Evolutionary conservation across 2,797 vertebrate genomes (phyloP).

Genomic region (Pithecia hirsuta): DNA sequence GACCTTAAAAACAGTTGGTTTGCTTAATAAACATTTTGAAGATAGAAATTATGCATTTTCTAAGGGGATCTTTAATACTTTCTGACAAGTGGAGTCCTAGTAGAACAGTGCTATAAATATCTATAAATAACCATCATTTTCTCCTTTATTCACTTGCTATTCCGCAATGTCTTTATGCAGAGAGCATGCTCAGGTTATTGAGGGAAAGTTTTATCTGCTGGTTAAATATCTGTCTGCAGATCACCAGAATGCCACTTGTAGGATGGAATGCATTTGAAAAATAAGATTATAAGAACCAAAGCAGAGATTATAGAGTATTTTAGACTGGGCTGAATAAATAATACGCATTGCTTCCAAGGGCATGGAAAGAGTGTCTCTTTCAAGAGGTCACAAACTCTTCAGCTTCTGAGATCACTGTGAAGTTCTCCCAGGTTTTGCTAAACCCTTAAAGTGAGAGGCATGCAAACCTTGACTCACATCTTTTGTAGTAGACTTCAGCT

Average conservation of each 20-base stretch:
- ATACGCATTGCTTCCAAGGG: neutral
- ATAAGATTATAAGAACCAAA: conserved; percentile 15
- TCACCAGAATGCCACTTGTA: neutral
- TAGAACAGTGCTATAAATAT: conserved; percentile 44
- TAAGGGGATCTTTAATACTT: conserved; percentile 63
- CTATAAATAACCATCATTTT: conserved; percentile 23
- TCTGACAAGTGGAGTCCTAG: conserved; percentile 15
- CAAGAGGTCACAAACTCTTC: neutral
- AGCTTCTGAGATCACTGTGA: neutral
- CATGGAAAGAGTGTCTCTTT: neutral
- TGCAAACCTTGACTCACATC: neutral
- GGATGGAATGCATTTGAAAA: conserved; percentile 17
- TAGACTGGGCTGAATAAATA: neutral
- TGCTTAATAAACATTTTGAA: conserved; percentile 28
- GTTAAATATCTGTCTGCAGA: neutral
- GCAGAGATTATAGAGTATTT: neutral
- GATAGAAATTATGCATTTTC: conserved; percentile 20
- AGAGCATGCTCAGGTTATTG: neutral
- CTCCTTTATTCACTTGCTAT: neutral
- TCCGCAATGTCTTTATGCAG: neutral
- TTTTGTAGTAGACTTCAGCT: neutral
- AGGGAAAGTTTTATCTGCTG: neutral
- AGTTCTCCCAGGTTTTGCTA: neutral
- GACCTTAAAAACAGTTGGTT: neutral
- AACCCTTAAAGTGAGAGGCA: neutral